Percentiles rank a stretch among this genome's conserved stretches.
Evolutionary conservation across 2,888 invertebrate species (phyloP).

Genomic region (Melangyna quadrimaculata): DNA sequence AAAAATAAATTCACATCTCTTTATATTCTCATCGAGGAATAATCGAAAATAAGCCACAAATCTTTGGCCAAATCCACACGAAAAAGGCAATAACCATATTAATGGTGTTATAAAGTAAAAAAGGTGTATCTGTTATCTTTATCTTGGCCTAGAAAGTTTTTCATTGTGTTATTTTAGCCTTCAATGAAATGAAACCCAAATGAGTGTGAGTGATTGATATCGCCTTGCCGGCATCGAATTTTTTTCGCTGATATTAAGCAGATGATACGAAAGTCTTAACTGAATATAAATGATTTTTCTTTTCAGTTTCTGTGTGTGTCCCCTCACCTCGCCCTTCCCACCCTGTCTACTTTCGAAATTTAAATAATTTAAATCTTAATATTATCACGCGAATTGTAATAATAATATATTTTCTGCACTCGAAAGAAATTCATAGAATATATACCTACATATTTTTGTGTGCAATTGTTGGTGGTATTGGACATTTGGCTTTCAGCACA

Average conservation of each 20-base stretch:
- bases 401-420: neutral
- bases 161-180: neutral
- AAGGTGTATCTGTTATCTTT: slow-evolving; percentile 2
- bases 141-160: slow-evolving; percentile 15
- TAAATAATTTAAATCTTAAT: slow-evolving; percentile 19
- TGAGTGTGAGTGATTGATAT: slow-evolving; percentile 31
- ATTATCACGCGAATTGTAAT: neutral
- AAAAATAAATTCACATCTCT: neutral
- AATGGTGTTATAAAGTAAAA: slow-evolving; percentile 17
- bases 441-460: neutral
- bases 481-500: neutral
- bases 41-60: slow-evolving; percentile 38
- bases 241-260: slow-evolving; percentile 1
- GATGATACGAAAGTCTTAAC: slow-evolving; percentile 16
- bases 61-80: slow-evolving; percentile 37
- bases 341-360: neutral
- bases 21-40: neutral
- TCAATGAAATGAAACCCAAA: neutral
- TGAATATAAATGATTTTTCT: slow-evolving; percentile 28
- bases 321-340: too few species aligned
- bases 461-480: neutral
- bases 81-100: slow-evolving; percentile 34
- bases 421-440: neutral
- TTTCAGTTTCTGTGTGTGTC: neutral
- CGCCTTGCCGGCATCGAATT: neutral